A percentile compares a stretch with the other conserved stretches of the same genome.
phyloP scores from a whole-genome alignment of 2,888 invertebrate genomes.

The Deladenus siricidicola region DNA sequence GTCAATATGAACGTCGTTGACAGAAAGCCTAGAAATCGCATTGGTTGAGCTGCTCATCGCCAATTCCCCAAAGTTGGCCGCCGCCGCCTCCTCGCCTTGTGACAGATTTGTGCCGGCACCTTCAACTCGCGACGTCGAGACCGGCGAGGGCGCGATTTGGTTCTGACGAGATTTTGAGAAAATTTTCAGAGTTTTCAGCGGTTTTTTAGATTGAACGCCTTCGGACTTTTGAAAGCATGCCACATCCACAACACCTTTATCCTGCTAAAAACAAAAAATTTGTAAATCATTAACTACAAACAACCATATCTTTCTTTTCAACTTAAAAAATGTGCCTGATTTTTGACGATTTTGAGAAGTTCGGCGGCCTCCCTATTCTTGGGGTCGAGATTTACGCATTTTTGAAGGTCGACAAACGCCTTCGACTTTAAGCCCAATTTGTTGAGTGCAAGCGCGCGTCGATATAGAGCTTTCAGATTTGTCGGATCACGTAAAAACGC shows the following conservation, averaged over 20 bases:
- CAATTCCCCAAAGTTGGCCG: no score
- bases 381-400: conserved; percentile 5
- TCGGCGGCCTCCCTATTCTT: conserved; percentile 8
- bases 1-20: no score
- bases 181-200: no score
- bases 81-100: no score
- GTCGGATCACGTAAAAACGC: conserved; percentile 4
- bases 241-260: background rate
- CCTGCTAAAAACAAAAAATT: background rate
- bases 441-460: conserved; percentile 11
- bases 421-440: conserved; percentile 11
- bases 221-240: conserved; percentile 3
- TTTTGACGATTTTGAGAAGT: conserved; percentile 1
- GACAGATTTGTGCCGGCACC: no score
- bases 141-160: no score
- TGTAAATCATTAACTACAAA: no score
- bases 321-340: conserved; percentile 12
- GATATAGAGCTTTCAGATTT: conserved; percentile 8
- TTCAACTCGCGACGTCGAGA: no score
- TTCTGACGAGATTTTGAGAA: no score
- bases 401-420: conserved; percentile 6
- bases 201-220: conserved; percentile 2
- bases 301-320: no score
- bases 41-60: no score
- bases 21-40: no score